Conservation (phyloP, 2,888 invertebrate genomes). For the Drosophila pegasa region DNA sequence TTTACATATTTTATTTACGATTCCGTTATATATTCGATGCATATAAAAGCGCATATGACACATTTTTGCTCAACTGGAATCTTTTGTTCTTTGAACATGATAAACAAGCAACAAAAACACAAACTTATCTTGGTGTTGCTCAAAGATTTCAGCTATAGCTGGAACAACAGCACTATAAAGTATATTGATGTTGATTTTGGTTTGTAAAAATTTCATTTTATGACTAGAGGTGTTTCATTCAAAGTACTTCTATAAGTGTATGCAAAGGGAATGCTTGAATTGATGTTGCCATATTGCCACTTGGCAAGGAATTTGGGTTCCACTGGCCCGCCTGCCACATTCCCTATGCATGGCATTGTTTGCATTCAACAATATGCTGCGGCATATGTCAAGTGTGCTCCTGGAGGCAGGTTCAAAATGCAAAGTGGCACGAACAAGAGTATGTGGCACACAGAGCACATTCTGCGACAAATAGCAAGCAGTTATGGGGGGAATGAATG, state of each 20-base stretch:
- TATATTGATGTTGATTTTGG: not conserved
- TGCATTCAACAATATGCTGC: constrained; percentile 14
- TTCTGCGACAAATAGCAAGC: constrained; percentile 1
- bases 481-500: not conserved
- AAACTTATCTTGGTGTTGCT: not conserved
- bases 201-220: no score
- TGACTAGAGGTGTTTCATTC: no score
- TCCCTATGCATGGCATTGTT: constrained; percentile 4
- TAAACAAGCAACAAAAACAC: constrained; percentile 2
- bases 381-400: constrained; percentile 41
- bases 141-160: not conserved
- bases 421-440: constrained; percentile 24
- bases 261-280: not conserved
- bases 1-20: constrained; percentile 1
- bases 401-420: constrained; percentile 13
- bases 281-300: constrained; percentile 14
- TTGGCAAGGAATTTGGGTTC: not conserved
- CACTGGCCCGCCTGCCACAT: not conserved
- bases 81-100: constrained; percentile 4
- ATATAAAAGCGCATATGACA: not conserved
- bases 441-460: constrained; percentile 9
- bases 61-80: not conserved
- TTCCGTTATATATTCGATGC: not conserved
- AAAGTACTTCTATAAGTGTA: no score
- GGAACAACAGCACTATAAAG: not conserved